Base-by-base conservation (phyloP, 1,140 invertebrate genomes). In the Pseudomyrmex flavicornis region DNA sequence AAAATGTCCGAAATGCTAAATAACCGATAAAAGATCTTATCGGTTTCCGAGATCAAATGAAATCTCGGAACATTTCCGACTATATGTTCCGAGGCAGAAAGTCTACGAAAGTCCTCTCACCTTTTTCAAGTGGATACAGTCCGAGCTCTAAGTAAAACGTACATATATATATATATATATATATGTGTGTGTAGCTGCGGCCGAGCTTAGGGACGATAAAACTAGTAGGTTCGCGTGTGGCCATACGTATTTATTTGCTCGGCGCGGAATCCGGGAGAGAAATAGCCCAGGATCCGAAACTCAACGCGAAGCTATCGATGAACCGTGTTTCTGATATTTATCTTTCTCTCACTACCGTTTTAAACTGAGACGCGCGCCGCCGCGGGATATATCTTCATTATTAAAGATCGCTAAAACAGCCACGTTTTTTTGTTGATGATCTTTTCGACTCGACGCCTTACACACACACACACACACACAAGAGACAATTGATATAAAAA, bases 141-240 rank as follows among this genome's bases (percentile, higher is more conserved):
- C 54, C 72, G 20, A 54, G 2, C 46, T 76, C 54, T 86, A 87
- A 87, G 84, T 87, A 73, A 87, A 87, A 87, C 61, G 56, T 87
- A 86, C 62, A 52, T 76, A 61, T 20, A 61, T 35, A 35, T 5
- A 35, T 35, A 35, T 35, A 35, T 35, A 35, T 35, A 7, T 35
- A 7, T 7, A 0, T 7, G 35, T 35, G 35, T 26, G 26, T 26
- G 26, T 61, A 63, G 65, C 59, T 56, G 52, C 35, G 69, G 50
- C 26, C 56, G 44, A 72, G 84, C 66, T 66, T 83, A 87, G 82
- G 79, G 58, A 66, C 84, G 79, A 85, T 69, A 73, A 86, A 86
- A 76, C 70, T 86, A 87, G 84, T 54, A 61, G 70, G 26, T 59
- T 59, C 69, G 54, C 52, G 56, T 59, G 63, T 59, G 63, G 46